Evolutionary conservation across 2,797 vertebrate species (phyloP).

Genomic region (Tapera naevia): DNA sequence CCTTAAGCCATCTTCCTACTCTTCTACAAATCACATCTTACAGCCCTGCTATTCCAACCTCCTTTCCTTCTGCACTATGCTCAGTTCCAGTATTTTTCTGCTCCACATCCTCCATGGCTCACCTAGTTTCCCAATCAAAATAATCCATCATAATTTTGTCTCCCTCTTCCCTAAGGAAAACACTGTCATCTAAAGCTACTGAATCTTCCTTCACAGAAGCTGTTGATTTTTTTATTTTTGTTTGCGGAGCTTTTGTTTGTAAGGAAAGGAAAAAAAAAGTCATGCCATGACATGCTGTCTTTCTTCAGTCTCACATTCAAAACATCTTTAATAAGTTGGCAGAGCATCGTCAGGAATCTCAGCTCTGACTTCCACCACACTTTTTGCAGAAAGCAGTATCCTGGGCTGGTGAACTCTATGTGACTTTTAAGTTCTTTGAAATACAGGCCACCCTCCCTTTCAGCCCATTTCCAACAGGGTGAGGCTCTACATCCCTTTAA

Average conservation of each 20-base stretch:
- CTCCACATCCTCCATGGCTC: background rate
- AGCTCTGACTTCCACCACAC: background rate
- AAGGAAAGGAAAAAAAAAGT: background rate
- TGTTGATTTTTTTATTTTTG: background rate
- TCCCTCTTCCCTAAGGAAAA: background rate
- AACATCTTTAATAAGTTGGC: background rate
- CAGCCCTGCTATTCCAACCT: background rate
- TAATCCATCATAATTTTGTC: background rate
- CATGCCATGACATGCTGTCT: background rate
- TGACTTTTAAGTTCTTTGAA: background rate
- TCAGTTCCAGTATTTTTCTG: background rate
- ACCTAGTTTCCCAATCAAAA: background rate
- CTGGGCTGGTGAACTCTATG: background rate
- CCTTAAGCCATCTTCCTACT: background rate
- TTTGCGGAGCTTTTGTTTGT: background rate
- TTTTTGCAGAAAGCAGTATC: background rate
- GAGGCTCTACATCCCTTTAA: background rate
- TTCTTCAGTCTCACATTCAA: background rate
- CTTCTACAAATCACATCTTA: background rate
- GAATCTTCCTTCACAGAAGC: background rate
- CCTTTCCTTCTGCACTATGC: background rate
- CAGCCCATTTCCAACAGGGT: background rate
- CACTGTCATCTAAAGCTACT: background rate
- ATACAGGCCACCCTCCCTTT: background rate
- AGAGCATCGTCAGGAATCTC: background rate